Base-by-base conservation (phyloP, 2,888 invertebrate genomes). In the Thymelicus acteon region DNA sequence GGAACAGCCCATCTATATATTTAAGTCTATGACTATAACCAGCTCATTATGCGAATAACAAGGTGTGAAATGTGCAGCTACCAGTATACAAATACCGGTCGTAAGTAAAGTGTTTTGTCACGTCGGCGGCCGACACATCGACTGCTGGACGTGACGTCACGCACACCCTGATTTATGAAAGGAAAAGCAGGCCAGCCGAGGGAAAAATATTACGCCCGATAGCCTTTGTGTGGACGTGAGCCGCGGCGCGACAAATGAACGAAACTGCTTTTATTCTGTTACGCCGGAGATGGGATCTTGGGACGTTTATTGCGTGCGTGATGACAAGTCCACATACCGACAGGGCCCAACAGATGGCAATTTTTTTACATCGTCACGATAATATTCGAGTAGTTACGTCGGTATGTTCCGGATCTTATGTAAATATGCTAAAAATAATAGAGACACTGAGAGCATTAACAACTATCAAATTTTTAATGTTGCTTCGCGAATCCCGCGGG, bases 121-220 rank as follows among this genome's bases (percentile, higher is more conserved):
- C 90, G 90, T 88, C 77, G 82, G 76, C 79, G 78, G 80, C 81
- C 82, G 81, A 86, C 86, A 85, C 86, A 85, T 88, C 83, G 86
- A 82, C 81, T 80, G 77, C 74, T 73, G 80, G 74, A 87, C 92
- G 90, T 91, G 91, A 85, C 85, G 85, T 88, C 92, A 90, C 90
- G 92, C 78, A 72, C 83, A 76, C 78, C 71, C 82, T 91, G 92
- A 92, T 92, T 92, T 92, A 92, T 91, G 88, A 88, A 85, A 71
- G 71, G 86, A 85, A 86, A 86, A 83, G 80, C 81, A 78, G 81
- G 80, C 78, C 76, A 78, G 80, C 79, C 82, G 63, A 79, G 79
- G 82, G 84, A 84, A 85, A 88, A 89, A 89, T 86, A 84, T 83
- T 82, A 84, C 83, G 80, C 79, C 85, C 85, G 89, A 90, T 88